Conservation (phyloP, 2,797 vertebrate genomes). For the Rhynchonycteris naso region DNA sequence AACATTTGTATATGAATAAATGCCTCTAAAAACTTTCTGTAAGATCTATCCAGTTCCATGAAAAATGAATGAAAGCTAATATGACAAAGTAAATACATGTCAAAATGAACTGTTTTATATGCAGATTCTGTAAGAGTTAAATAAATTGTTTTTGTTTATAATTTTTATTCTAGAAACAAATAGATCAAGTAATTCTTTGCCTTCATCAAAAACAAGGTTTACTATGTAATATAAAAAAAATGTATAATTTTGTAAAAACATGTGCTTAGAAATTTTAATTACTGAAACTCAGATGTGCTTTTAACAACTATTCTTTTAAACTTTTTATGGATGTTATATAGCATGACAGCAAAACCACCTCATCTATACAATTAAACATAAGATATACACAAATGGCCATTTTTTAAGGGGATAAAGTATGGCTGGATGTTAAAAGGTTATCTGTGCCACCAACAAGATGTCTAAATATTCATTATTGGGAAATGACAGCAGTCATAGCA, state of each 20-base stretch:
- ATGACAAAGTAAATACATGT: slow-evolving; percentile 33
- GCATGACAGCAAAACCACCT: slow-evolving; percentile 43
- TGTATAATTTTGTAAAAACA: neutral
- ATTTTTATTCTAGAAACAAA: slow-evolving; percentile 67
- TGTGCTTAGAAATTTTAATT: slow-evolving; percentile 41
- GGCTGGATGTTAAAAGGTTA: slow-evolving; percentile 1
- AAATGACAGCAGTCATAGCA: neutral
- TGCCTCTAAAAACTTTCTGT: slow-evolving; percentile 47
- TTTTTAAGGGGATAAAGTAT: slow-evolving; percentile 9
- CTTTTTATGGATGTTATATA: slow-evolving; percentile 28
- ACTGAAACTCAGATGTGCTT: slow-evolving; percentile 55
- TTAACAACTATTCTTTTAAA: slow-evolving; percentile 52
- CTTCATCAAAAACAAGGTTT: slow-evolving; percentile 45
- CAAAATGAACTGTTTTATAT: slow-evolving; percentile 55
- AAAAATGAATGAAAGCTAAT: slow-evolving; percentile 56
- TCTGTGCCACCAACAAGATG: slow-evolving; percentile 33
- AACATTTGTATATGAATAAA: slow-evolving; percentile 51
- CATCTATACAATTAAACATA: slow-evolving; percentile 59
- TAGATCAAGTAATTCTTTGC: slow-evolving; percentile 28
- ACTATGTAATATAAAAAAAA: slow-evolving; percentile 43
- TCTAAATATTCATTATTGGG: slow-evolving; percentile 47
- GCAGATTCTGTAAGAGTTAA: slow-evolving; percentile 40
- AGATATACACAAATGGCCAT: slow-evolving; percentile 9
- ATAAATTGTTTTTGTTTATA: slow-evolving; percentile 36
- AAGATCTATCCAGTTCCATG: slow-evolving; percentile 1